Evolutionary conservation across 2,113 vertebrate species (phyloP).

Genomic region (Andinoacara biseriatus): DNA sequence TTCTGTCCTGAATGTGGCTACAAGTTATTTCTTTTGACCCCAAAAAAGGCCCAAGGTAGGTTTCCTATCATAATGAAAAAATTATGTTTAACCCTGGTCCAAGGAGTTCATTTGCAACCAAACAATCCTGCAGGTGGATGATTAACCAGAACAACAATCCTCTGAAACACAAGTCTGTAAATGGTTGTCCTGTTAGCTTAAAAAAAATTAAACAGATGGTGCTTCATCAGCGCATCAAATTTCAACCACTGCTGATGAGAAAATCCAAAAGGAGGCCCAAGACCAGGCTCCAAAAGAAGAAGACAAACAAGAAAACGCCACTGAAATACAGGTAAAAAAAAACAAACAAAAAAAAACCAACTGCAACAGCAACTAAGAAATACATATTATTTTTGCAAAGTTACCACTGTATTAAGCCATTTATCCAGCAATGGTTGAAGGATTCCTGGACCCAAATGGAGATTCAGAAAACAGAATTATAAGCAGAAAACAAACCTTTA

Average conservation of each 20-base stretch:
- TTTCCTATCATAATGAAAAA: accelerated
- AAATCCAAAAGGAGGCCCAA: neutral
- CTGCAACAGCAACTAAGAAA: neutral
- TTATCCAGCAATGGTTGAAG: too few relatives aligned
- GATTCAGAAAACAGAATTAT: too few relatives aligned
- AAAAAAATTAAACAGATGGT: conserved; percentile 5
- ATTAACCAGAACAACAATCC: neutral
- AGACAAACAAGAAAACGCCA: neutral
- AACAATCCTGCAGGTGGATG: neutral
- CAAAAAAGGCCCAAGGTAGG: neutral
- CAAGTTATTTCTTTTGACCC: conserved; percentile 7
- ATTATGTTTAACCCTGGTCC: too few relatives aligned
- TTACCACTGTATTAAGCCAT: neutral
- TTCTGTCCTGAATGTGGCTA: conserved; percentile 17
- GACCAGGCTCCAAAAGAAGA: neutral
- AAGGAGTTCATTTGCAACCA: neutral
- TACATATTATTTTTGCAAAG: neutral
- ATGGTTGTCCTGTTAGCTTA: neutral
- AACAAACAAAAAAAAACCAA: too few relatives aligned
- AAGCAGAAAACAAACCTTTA: too few relatives aligned
- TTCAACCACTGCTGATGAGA: neutral
- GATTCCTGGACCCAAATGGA: too few relatives aligned
- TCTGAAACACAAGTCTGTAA: neutral
- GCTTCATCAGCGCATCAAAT: neutral
- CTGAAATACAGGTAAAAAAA: conserved; percentile 28